Evolutionary conservation across 2,797 vertebrate species (phyloP).

Genomic region (Meriones psammophilus): DNA sequence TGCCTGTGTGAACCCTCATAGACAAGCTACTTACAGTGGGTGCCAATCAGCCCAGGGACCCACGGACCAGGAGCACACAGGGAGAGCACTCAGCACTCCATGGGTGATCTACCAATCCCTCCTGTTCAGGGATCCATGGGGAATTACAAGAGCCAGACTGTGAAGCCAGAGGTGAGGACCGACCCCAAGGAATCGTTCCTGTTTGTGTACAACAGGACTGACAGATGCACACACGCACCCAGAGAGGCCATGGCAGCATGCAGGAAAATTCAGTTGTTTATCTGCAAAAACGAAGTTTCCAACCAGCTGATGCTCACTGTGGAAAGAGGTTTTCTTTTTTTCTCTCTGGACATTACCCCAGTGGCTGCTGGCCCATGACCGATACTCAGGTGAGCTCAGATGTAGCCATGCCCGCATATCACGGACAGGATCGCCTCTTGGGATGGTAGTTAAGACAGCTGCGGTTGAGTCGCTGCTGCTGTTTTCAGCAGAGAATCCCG

Average conservation of each 20-base stretch:
- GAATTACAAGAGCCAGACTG: background rate
- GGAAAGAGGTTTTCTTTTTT: background rate
- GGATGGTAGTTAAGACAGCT: accelerated
- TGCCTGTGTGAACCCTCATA: no score
- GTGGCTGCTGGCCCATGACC: background rate
- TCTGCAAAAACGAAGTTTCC: background rate
- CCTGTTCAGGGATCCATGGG: background rate
- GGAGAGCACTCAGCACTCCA: background rate
- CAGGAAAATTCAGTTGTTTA: background rate
- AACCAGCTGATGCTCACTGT: accelerated
- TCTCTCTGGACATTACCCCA: background rate
- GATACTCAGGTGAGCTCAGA: background rate
- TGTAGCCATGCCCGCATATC: accelerated
- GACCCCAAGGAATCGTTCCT: background rate
- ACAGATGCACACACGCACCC: background rate
- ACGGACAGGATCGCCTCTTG: background rate
- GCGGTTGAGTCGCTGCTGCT: background rate
- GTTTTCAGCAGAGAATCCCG: background rate
- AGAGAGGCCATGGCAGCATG: background rate
- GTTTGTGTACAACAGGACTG: background rate
- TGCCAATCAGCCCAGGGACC: background rate
- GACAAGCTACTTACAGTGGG: background rate
- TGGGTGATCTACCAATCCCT: background rate
- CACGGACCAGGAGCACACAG: no score
- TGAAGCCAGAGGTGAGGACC: background rate